Percentiles rank a stretch among this genome's conserved stretches.
Evolutionary conservation across 1,140 invertebrate genomes (phyloP).

Genomic region (Drosophila persimilis): DNA sequence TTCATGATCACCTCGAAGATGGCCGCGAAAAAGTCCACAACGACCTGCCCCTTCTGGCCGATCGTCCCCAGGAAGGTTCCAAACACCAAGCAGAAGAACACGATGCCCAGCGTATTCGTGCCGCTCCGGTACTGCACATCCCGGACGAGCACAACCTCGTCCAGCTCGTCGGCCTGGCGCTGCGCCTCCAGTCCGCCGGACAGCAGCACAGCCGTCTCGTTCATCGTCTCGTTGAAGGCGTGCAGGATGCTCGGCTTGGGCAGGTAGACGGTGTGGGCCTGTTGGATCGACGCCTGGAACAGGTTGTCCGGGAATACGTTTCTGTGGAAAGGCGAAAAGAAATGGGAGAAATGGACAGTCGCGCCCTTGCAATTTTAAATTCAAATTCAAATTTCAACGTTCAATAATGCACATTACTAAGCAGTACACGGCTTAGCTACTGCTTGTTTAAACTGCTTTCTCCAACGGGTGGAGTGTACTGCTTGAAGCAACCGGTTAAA

Average conservation of each 20-base stretch:
- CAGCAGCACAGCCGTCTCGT: slow-evolving; percentile 71
- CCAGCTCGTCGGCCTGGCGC: slow-evolving; percentile 55
- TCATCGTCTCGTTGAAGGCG: slow-evolving; percentile 75
- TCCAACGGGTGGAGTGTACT: too few species aligned
- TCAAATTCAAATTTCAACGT: too few species aligned
- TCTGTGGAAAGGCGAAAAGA: slow-evolving; percentile 84
- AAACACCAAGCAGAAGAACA: slow-evolving; percentile 94
- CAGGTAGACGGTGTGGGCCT: slow-evolving; percentile 89
- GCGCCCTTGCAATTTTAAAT: too few species aligned
- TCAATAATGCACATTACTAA: too few species aligned
- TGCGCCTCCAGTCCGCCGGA: slow-evolving; percentile 69
- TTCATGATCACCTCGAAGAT: slow-evolving; percentile 94
- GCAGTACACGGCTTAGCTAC: too few species aligned
- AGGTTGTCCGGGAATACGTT: slow-evolving; percentile 95
- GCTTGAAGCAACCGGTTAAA: too few species aligned
- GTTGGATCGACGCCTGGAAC: slow-evolving; percentile 93
- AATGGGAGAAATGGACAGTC: background rate
- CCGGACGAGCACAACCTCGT: slow-evolving; percentile 83
- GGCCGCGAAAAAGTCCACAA: slow-evolving; percentile 92
- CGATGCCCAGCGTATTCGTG: slow-evolving; percentile 94
- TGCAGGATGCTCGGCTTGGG: slow-evolving; percentile 77
- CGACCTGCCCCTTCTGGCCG: slow-evolving; percentile 89
- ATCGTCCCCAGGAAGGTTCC: slow-evolving; percentile 92
- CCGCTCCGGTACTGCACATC: slow-evolving; percentile 88
- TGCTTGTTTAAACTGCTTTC: too few species aligned